phyloP scores from a whole-genome alignment of 2,797 vertebrate species.

The Eleutherodactylus coqui region DNA sequence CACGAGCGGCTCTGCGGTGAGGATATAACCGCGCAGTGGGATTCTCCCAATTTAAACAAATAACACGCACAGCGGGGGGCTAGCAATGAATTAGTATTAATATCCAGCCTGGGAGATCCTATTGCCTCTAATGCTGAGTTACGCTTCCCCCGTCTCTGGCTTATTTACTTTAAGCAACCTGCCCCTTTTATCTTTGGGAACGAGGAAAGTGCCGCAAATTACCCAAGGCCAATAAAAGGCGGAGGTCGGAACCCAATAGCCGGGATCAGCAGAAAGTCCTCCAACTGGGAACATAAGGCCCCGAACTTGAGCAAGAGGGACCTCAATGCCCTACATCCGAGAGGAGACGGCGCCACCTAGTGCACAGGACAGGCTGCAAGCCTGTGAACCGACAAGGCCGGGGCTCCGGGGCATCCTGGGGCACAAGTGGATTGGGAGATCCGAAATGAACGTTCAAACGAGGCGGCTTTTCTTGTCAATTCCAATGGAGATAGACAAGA shows the following conservation, averaged over 20 bases:
- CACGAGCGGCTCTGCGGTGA: conserved; percentile 92
- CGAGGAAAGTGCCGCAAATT: background rate
- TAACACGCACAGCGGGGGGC: conserved; percentile 96
- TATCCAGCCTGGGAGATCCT: conserved; percentile 94
- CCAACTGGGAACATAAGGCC: background rate
- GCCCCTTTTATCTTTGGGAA: conserved; percentile 65
- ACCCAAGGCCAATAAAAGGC: background rate
- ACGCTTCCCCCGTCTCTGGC: conserved; percentile 76
- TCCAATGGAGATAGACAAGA: too few species aligned
- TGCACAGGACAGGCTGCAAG: background rate
- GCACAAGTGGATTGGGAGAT: background rate
- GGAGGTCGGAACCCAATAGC: background rate
- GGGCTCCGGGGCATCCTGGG: background rate
- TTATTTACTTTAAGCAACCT: conserved; percentile 71
- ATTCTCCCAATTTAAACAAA: conserved; percentile 99
- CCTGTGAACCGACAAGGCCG: background rate
- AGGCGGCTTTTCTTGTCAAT: too few species aligned
- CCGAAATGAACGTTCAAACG: background rate
- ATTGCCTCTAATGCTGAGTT: conserved; percentile 81
- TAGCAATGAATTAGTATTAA: conserved; percentile 99
- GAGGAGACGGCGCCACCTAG: background rate
- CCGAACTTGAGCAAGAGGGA: background rate
- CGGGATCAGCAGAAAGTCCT: background rate
- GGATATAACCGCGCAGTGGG: conserved; percentile 97
- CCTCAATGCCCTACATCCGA: background rate